Percentiles rank a stretch among this genome's conserved stretches.
Evolutionary conservation across 2,888 invertebrate species (phyloP).

Genomic region (Aphelenchoides bicaudatus): DNA sequence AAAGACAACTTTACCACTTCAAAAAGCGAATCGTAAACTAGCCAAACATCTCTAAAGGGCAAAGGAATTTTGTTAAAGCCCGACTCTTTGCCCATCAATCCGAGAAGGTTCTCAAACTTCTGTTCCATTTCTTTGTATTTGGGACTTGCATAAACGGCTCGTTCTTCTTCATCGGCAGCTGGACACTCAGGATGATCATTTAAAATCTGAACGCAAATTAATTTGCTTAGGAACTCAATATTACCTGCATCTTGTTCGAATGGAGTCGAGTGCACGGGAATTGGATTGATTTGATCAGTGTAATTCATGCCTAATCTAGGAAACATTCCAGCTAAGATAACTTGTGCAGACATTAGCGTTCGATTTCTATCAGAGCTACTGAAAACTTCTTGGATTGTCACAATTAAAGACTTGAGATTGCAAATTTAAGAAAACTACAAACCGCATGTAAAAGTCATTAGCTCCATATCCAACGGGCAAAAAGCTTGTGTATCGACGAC

Average conservation of each 20-base stretch:
- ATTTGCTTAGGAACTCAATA: conserved; percentile 78
- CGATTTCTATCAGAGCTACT: conserved; percentile 83
- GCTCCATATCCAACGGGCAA: conserved; percentile 67
- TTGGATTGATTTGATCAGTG: conserved; percentile 64
- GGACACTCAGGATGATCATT: conserved; percentile 48
- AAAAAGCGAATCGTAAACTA: conserved; percentile 47
- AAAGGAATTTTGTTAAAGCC: conserved; percentile 36
- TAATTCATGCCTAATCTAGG: too few species aligned
- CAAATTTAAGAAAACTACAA: too few species aligned
- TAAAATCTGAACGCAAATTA: conserved; percentile 36
- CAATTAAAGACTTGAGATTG: too few species aligned
- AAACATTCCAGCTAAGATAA: conserved; percentile 63
- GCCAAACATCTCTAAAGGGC: conserved; percentile 43
- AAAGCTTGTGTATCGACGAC: conserved; percentile 71
- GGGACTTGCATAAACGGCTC: conserved; percentile 27
- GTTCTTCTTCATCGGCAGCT: conserved; percentile 36
- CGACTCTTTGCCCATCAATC: conserved; percentile 39
- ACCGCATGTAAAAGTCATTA: conserved; percentile 38
- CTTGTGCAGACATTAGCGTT: conserved; percentile 68
- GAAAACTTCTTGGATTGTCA: too few species aligned
- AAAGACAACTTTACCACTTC: conserved; percentile 37
- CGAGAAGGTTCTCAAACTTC: conserved; percentile 37
- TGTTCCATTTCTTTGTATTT: conserved; percentile 32
- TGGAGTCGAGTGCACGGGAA: conserved; percentile 78
- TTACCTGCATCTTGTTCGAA: conserved; percentile 42